phyloP scores from a whole-genome alignment of 64 coral and sea anemone species.

The Actinia tenebrosa region DNA sequence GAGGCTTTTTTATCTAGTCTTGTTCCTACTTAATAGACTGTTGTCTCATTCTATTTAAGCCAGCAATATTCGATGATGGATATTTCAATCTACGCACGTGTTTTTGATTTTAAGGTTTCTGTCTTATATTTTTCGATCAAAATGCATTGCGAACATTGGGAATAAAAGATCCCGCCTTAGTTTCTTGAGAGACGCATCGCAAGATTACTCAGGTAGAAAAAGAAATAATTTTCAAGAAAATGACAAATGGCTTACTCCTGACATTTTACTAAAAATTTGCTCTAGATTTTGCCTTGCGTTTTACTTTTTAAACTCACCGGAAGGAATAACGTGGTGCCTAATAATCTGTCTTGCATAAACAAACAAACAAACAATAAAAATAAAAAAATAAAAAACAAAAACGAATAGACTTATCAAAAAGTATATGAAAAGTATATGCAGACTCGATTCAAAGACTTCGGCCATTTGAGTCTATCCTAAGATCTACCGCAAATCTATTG shows the following conservation, averaged over 20 bases:
- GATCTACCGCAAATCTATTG: too few species aligned
- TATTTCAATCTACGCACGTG: background rate
- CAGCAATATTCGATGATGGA: background rate
- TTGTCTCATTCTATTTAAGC: background rate
- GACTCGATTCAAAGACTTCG: too few species aligned
- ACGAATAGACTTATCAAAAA: too few species aligned
- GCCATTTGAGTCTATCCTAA: too few species aligned
- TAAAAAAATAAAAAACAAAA: too few species aligned
- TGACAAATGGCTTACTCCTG: background rate
- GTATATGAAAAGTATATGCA: too few species aligned
- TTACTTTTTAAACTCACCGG: background rate
- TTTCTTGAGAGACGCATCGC: background rate
- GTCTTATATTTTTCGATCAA: background rate
- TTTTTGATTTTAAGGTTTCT: background rate
- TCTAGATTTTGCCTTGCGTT: background rate
- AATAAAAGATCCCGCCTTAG: background rate
- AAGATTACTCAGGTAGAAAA: background rate
- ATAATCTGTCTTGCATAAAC: too few species aligned
- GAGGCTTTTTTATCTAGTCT: background rate
- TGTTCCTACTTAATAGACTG: background rate
- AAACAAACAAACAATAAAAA: too few species aligned
- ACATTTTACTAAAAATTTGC: background rate
- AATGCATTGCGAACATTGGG: background rate
- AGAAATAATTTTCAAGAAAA: background rate
- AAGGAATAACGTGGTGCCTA: too few species aligned